Base-by-base conservation (phyloP, 2,797 vertebrate species). In the Pangasius djambal region DNA sequence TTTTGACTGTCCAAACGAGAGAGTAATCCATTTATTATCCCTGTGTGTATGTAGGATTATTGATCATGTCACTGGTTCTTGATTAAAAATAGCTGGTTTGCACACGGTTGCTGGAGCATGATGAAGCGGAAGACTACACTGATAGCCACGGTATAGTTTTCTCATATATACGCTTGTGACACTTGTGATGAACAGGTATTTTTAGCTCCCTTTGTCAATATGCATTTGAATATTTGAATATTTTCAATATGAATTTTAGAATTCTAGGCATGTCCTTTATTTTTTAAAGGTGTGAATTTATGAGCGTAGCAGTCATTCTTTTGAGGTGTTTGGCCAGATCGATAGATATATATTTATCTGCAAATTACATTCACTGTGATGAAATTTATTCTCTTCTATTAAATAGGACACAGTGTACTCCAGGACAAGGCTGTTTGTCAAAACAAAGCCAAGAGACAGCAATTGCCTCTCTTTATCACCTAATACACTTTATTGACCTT, bases 61-160 rank as follows among this genome's bases (percentile, higher is more conserved):
- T 87, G 87, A 93, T 89, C 88, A 67, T 81, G 85, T 86, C 34
- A 74, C 78, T 79, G 81, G 90, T 90, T 90, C 88, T 85, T 91
- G 89, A 91, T 92, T 92, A 91, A 90, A 94, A 90, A 91, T 83
- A 77, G 82, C 67, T 85, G 87, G 79, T 86, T 83, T 89, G 88
- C 57, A 61, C 83, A 67, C 31, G 6, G 74, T 79, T 81, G 61
- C 34, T 57, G 44, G 22, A 86, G 48, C 37, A 81, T n/a, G 79
- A 67, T 59, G 77, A 81, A 86, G 88, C 63, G 20, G 37, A 40
- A 79, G 85, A 78, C 16, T 31, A 75, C 55, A 85, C 69, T 55
- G 55, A 74, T 48, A n/a, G 84, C 79, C 75, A 72, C 25, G 25
- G 61, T 44, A 75, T 86, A 44, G 48, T 34, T 85, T 85, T 52